Evolutionary conservation across 2,797 vertebrate genomes (phyloP), one percentile per base, ranked within the genome.

Genomic region (Gambusia yucatana): DNA sequence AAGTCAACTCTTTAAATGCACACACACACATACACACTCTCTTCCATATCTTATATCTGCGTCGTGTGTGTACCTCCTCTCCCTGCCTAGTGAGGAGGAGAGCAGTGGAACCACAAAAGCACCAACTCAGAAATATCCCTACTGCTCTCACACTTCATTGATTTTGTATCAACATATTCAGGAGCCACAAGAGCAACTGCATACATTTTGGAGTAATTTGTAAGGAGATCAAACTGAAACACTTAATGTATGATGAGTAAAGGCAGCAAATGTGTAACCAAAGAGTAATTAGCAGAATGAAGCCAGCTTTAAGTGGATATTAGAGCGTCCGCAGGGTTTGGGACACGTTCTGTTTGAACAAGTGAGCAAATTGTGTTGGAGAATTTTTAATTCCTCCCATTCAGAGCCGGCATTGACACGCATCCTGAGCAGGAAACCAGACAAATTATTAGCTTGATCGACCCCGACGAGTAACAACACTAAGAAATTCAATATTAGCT

Each of bases 1-100:
- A 47, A 39, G 65, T 77, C 30, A 30, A 46, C 82, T 55, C 71
- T 84, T 76, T 20, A 70, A 25, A 55, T 22, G 46, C 61, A 65
- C 33, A 63, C 30, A 63, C 6, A 36, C 28, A 1, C 17, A 17
- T 2, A 48, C 47, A 20, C 47, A 0, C 63, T 47, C 77, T 52
- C 9, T 16, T 16, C 70, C 81, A 67, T 39, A 55, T 77, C 78
- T 82, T 81, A 86, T 88, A 84, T 88, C 57, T 44, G 67, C 69
- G 82, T 86, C 78, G 81, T 88, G 73, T 84, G 82, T 80, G 76
- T 44, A 44, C 77, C 63, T 73, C 80, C 75, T 76, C 83, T 77
- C 83, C 82, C 79, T 80, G 80, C 1, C 82, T 59, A 39, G 70
- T 44, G 78, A 79, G 2, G 67, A 81, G 73, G 20, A 77, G 11